Percentiles rank a stretch among this genome's conserved stretches.
These are phyloP conservation scores for Drosophila anceps DNA, from an alignment of 2,888 invertebrate genomes.

Conservation along the genomic window DNA sequence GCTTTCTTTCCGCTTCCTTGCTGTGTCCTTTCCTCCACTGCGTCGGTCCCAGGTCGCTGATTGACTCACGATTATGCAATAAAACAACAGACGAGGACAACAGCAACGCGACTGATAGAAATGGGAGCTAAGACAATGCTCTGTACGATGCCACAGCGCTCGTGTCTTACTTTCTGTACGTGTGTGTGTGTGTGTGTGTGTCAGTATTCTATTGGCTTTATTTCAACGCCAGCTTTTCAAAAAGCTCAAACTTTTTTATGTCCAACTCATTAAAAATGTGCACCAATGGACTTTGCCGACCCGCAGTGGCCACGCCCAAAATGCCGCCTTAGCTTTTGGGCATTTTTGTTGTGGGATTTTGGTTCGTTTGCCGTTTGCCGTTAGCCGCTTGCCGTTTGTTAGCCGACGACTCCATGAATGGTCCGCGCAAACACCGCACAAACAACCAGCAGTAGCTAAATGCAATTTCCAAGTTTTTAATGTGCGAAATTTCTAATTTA, in stretches of 20 bases:
- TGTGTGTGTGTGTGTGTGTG: slow-evolving; percentile 24
- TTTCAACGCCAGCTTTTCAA: slow-evolving; percentile 72
- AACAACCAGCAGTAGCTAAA: slow-evolving; percentile 55
- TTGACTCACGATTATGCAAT: slow-evolving; percentile 84
- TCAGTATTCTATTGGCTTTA: slow-evolving; percentile 64
- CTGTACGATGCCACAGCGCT: too few species aligned
- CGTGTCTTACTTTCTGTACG: background rate
- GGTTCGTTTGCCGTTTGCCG: slow-evolving; percentile 8
- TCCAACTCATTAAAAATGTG: slow-evolving; percentile 81
- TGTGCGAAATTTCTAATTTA: slow-evolving; percentile 82
- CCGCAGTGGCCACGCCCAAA: slow-evolving; percentile 32
- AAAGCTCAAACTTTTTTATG: slow-evolving; percentile 80
- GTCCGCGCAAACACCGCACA: slow-evolving; percentile 16
- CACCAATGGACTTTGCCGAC: slow-evolving; percentile 70
- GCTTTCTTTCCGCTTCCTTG: background rate
- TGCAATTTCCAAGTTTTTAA: slow-evolving; percentile 82
- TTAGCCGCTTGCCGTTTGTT: slow-evolving; percentile 1
- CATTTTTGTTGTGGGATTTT: slow-evolving; percentile 39
- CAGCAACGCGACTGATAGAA: slow-evolving; percentile 33
- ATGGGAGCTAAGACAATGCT: slow-evolving; percentile 57
- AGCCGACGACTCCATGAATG: slow-evolving; percentile 47
- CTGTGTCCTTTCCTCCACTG: background rate
- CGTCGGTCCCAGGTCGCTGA: slow-evolving; percentile 59
- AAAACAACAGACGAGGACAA: slow-evolving; percentile 70
- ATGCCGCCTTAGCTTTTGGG: slow-evolving; percentile 47